phyloP scores from a whole-genome alignment of 92 coral and sea anemone species.

The Metridium senile region DNA sequence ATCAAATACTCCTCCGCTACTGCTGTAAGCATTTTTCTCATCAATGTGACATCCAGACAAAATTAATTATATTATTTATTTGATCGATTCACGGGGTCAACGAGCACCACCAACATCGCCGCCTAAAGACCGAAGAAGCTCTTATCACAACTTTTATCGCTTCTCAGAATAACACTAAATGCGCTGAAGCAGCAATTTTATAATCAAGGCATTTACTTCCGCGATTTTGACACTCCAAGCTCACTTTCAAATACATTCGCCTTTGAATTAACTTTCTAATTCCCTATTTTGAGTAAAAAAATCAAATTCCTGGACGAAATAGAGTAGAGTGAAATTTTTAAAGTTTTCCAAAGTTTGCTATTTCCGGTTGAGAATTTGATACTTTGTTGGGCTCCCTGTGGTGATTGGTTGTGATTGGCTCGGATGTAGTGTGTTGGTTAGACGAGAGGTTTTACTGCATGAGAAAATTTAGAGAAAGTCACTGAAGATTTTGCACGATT shows the following conservation, averaged over 20 bases:
- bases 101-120: neutral
- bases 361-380: neutral
- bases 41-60: neutral
- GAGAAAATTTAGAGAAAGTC: neutral
- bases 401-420: constrained; percentile 20
- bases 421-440: neutral
- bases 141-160: neutral
- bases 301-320: neutral
- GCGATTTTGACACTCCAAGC: neutral
- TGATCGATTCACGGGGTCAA: constrained; percentile 4
- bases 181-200: constrained; percentile 3
- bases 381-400: constrained; percentile 19
- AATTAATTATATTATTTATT: neutral
- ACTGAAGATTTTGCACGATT: neutral
- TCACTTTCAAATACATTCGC: neutral
- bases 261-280: neutral
- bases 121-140: neutral
- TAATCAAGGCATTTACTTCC: neutral
- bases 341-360: neutral
- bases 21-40: neutral
- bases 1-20: neutral
- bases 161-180: neutral
- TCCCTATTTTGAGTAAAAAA: neutral
- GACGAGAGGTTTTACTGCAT: neutral
- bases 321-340: neutral